phyloP scores from a whole-genome alignment of 2,113 vertebrate genomes.

The Dasypus novemcinctus region DNA sequence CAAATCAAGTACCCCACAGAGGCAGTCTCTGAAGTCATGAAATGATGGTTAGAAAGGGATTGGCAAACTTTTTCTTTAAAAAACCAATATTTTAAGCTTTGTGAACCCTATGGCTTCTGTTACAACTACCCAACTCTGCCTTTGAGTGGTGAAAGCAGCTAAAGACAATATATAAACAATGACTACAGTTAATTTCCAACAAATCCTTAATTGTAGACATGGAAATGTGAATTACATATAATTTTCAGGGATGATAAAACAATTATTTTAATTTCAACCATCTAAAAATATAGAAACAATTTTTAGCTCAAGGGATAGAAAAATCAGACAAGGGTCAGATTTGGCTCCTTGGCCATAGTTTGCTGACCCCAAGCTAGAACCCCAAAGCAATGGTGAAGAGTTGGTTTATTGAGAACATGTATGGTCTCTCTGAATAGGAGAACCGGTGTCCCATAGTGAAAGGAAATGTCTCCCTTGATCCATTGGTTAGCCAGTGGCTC shows the following conservation, averaged over 20 bases:
- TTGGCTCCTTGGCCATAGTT: background rate
- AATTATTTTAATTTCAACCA: background rate
- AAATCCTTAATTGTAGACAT: background rate
- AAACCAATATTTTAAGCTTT: background rate
- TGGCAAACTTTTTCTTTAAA: background rate
- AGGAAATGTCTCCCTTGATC: background rate
- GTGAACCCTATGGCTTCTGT: background rate
- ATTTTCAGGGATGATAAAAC: background rate
- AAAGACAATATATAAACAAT: background rate
- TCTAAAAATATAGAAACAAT: background rate
- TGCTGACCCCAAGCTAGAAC: background rate
- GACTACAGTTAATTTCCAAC: background rate
- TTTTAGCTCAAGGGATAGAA: background rate
- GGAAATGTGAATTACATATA: background rate
- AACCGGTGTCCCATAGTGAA: background rate
- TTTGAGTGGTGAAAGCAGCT: background rate
- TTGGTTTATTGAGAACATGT: accelerated
- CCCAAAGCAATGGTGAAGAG: background rate
- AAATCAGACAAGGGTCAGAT: background rate
- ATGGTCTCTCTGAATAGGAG: background rate
- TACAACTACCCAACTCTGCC: background rate
- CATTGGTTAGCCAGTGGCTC: background rate
- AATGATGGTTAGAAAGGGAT: background rate
- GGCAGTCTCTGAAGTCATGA: background rate
- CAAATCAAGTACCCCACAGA: background rate